Conservation (phyloP, 2,888 invertebrate species). For the Pseudolycoriella hygida region DNA sequence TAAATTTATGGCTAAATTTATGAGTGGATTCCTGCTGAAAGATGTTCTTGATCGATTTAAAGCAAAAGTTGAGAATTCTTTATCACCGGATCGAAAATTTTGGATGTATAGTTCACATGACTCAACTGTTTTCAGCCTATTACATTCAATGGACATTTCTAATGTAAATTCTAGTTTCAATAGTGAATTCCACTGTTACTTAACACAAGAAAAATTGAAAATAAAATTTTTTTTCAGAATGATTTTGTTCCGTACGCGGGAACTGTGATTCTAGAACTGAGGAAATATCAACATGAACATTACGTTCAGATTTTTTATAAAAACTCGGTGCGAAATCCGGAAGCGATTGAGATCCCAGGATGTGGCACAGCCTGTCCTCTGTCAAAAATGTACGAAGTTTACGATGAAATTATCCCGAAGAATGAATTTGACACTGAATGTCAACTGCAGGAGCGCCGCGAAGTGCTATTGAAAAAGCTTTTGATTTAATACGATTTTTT, state of each 20-base stretch:
- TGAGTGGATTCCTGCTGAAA: conserved; percentile 45
- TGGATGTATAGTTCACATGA: conserved; percentile 70
- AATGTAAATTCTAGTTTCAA: too few species aligned
- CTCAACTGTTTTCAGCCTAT: conserved; percentile 55
- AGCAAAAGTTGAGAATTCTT: conserved; percentile 25
- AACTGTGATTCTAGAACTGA: conserved; percentile 53
- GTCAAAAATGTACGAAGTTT: conserved; percentile 35
- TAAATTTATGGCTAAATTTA: conserved; percentile 36
- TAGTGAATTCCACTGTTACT: too few species aligned
- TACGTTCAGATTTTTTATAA: conserved; percentile 49
- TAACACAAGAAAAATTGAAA: too few species aligned
- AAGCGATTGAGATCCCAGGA: conserved; percentile 39
- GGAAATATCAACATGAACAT: conserved; percentile 30
- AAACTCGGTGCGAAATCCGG: conserved; percentile 31
- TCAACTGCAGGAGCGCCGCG: too few species aligned
- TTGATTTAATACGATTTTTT: too few species aligned
- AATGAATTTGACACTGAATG: conserved; percentile 54
- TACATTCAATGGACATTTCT: conserved; percentile 40
- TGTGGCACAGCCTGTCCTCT: conserved; percentile 48
- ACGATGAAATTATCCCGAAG: conserved; percentile 37
- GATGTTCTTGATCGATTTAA: conserved; percentile 47
- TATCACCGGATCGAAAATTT: conserved; percentile 37
- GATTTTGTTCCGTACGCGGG: conserved; percentile 53
- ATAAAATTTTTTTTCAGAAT: too few species aligned
- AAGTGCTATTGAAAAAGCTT: too few species aligned